Percentiles rank a stretch among this genome's conserved stretches.
Evolutionary conservation across 2,888 invertebrate species (phyloP).

Genomic region (Hemicrepidius hirtus): DNA sequence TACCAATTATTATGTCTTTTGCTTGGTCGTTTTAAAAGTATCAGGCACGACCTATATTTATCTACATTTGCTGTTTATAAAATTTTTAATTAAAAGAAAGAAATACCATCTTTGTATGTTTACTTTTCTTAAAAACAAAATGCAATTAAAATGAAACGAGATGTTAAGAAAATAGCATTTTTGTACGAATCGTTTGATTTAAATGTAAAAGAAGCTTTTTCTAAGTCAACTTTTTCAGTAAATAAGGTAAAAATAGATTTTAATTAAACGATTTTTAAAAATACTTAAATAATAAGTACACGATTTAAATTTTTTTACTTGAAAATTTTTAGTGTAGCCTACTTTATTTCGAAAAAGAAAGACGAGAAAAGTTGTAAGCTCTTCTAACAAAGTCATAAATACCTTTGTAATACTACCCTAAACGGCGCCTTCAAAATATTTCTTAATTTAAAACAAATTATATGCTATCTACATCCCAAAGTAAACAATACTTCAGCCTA

Average conservation of each 20-base stretch:
- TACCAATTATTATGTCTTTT: slow-evolving; percentile 1
- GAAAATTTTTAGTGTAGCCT: not conserved
- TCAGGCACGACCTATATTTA: not conserved
- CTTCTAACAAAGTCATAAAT: slow-evolving; percentile 10
- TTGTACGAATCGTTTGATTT: not conserved
- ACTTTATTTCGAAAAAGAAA: slow-evolving; percentile 20
- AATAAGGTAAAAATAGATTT: not conserved
- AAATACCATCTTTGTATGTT: slow-evolving; percentile 33
- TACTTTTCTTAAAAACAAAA: slow-evolving; percentile 25
- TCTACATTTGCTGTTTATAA: slow-evolving; percentile 1
- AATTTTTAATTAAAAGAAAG: slow-evolving; percentile 36
- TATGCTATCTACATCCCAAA: no score
- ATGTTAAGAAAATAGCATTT: slow-evolving; percentile 26
- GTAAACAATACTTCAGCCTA: no score
- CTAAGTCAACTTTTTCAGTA: not conserved
- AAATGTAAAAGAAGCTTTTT: not conserved
- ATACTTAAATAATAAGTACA: not conserved
- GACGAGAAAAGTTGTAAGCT: slow-evolving; percentile 4
- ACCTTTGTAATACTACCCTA: not conserved
- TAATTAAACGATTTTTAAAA: not conserved
- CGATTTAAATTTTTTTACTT: not conserved
- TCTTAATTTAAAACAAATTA: slow-evolving; percentile 6
- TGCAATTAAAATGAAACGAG: slow-evolving; percentile 38
- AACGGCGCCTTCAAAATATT: slow-evolving; percentile 3
- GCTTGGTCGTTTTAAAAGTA: not conserved